These are phyloP conservation scores for Hepsetus odoe DNA, from an alignment of 2,113 vertebrate species.

Conservation along the genomic window DNA sequence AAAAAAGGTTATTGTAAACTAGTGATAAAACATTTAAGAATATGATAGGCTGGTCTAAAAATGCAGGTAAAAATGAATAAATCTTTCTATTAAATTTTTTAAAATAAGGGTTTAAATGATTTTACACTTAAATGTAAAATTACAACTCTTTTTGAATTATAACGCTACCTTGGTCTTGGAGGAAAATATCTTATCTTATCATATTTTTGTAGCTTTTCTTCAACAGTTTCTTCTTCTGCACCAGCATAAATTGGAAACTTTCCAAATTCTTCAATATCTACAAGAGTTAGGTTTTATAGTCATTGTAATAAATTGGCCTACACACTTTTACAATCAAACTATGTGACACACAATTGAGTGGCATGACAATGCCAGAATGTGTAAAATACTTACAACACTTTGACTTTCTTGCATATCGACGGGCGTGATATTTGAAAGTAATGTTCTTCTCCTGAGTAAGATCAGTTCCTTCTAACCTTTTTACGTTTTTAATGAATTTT, in stretches of 20 bases:
- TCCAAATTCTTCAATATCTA: slow-evolving; percentile 52
- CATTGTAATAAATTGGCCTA: background rate
- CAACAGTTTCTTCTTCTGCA: slow-evolving; percentile 28
- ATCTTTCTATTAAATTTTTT: no score
- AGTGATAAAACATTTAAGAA: no score
- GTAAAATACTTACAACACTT: slow-evolving; percentile 51
- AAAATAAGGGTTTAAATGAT: no score
- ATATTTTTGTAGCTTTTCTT: slow-evolving; percentile 31
- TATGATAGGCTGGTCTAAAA: no score
- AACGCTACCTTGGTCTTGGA: slow-evolving; percentile 30
- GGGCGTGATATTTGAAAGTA: slow-evolving; percentile 18
- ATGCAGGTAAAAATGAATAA: no score
- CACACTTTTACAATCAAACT: background rate
- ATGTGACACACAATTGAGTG: background rate
- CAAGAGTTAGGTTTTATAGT: background rate
- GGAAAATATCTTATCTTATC: slow-evolving; percentile 5
- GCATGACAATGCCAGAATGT: background rate
- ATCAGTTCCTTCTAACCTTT: background rate
- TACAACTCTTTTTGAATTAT: no score
- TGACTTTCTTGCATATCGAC: slow-evolving; percentile 39
- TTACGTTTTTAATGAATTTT: slow-evolving; percentile 13
- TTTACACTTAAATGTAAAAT: no score
- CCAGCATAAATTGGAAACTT: slow-evolving; percentile 56
- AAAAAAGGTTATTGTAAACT: no score
- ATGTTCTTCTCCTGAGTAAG: slow-evolving; percentile 4